A percentile compares a stretch with the other conserved stretches of the same genome.
phyloP scores from a whole-genome alignment of 1,140 invertebrate genomes.

The Microplitis mediator region DNA sequence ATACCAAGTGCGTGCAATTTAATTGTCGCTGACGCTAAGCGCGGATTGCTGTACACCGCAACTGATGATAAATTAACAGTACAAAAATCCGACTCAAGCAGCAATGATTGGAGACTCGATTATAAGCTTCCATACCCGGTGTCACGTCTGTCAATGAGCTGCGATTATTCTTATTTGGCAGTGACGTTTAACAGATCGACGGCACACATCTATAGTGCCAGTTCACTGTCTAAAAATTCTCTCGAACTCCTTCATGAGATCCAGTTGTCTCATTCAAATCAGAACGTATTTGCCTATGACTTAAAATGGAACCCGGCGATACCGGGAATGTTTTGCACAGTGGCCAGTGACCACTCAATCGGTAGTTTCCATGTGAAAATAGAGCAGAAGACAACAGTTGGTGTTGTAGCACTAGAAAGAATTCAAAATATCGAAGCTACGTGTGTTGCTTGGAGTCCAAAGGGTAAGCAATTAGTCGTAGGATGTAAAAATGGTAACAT shows the following conservation, averaged over 20 bases:
- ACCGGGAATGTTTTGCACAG: conserved; percentile 52
- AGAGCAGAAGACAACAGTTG: conserved; percentile 42
- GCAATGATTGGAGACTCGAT: conserved; percentile 49
- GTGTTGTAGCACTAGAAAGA: conserved; percentile 42
- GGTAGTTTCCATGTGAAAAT: conserved; percentile 52
- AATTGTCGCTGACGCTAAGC: conserved; percentile 47
- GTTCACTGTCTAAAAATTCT: conserved; percentile 44
- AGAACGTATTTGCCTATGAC: conserved; percentile 41
- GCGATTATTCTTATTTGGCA: conserved; percentile 53
- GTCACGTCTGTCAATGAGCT: conserved; percentile 49
- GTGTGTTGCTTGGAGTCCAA: conserved; percentile 76
- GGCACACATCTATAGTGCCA: conserved; percentile 50
- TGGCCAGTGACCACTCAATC: conserved; percentile 52
- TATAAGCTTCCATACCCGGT: conserved; percentile 42
- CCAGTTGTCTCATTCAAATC: conserved; percentile 37
- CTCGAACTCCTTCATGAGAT: conserved; percentile 48
- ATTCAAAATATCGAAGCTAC: conserved; percentile 43
- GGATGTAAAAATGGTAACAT: conserved; percentile 69
- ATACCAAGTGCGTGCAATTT: conserved; percentile 45
- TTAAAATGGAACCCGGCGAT: conserved; percentile 56
- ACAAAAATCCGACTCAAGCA: conserved; percentile 39
- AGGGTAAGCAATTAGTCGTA: conserved; percentile 77
- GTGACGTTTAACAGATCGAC: conserved; percentile 41
- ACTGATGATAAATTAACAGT: conserved; percentile 50
- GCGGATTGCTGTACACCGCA: conserved; percentile 53